Base-by-base conservation (phyloP, 1,140 invertebrate species). In the Elymnias hypermnestra region DNA sequence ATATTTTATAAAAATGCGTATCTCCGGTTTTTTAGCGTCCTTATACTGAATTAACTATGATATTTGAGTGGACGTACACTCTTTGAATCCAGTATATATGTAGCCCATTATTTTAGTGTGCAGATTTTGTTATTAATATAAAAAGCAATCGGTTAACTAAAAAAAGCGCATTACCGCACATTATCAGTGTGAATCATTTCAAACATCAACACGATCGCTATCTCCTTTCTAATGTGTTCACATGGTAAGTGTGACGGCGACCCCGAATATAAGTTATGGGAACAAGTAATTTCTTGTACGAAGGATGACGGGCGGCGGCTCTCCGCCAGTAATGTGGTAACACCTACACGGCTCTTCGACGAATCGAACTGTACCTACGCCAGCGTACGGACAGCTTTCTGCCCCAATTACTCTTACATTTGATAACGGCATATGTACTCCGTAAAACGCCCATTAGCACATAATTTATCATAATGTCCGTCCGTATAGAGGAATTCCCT, bases 241-340 rank as follows among this genome's bases (percentile, higher is more conserved):
- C 75, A 53, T 59, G 57, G n/a, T n/a, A 76, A 74, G 72, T 79
- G 72, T 79, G 68, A 77, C 78, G 55, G 54, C 63, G 73, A 74
- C 82, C 78, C 64, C 70, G 73, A 85, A 82, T 77, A 68, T 58
- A 74, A 83, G 79, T 78, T 75, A 82, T 81, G 71, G 71, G 74
- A 81, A 74, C 74, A 68, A 72, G 71, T 56, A 79, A 77, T 78
- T 77, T 83, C 56, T 63, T 81, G 69, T 78, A 75, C 63, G 74
- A 76, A 82, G 71, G 68, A 84, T 82, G 70, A 65, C 61, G 60
- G 63, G 57, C 51, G 63, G 31, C 6, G n/a, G 0, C 31, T 7
- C 31, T 8, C 13, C 2, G 14, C 47, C 50, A 39, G 57, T 70
- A 72, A 69, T 73, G 67, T 68, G 48, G 53, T 54, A 57, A 65